A percentile compares a stretch with the other conserved stretches of the same genome.
Conservation (phyloP, 2,888 invertebrate genomes). For the Pammene aurita region DNA sequence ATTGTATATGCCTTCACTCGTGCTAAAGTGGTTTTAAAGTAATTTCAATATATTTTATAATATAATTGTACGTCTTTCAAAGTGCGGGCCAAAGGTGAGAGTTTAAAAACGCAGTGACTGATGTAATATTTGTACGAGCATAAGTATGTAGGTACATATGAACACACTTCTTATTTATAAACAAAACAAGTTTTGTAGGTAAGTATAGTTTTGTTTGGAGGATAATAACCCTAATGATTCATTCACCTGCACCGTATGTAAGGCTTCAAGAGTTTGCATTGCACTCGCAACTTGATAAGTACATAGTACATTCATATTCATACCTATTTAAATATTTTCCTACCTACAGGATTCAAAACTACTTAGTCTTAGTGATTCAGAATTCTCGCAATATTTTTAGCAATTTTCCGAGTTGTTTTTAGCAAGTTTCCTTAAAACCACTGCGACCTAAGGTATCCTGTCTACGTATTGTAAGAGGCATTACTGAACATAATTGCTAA, state of each 20-base stretch:
- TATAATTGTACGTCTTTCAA: neutral
- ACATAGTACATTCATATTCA: neutral
- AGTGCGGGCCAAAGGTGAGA: neutral
- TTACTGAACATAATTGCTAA: too few relatives aligned
- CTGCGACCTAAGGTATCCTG: too few relatives aligned
- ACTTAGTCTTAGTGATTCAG: too few relatives aligned
- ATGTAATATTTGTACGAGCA: neutral
- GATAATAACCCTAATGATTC: slow-evolving; percentile 31
- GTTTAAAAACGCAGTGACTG: neutral
- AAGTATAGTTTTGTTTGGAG: neutral
- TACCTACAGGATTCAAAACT: too few relatives aligned
- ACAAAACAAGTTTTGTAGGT: neutral
- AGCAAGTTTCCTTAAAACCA: too few relatives aligned
- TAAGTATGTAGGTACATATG: neutral
- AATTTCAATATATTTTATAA: neutral
- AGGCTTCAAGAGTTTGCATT: slow-evolving; percentile 24
- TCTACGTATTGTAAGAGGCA: too few relatives aligned
- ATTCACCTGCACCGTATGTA: slow-evolving; percentile 14
- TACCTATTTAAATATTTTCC: too few relatives aligned
- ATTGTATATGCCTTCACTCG: neutral
- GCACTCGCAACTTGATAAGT: slow-evolving; percentile 15
- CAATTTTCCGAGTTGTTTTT: too few relatives aligned
- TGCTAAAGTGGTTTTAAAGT: neutral
- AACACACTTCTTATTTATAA: neutral
- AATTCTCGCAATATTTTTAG: too few relatives aligned